phyloP scores from a whole-genome alignment of 1,140 invertebrate species.

The Psix sp. region DNA sequence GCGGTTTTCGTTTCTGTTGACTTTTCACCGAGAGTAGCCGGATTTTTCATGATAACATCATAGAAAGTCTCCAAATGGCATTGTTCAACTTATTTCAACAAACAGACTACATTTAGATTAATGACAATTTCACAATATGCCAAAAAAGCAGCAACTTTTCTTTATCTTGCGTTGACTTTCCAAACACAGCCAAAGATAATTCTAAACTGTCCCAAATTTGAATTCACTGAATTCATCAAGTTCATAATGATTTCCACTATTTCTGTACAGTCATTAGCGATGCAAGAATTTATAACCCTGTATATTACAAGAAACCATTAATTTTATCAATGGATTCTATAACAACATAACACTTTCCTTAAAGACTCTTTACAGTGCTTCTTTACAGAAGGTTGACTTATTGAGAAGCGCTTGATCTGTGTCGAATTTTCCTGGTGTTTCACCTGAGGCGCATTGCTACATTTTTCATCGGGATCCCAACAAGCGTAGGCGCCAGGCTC shows the following conservation, averaged over 20 bases:
- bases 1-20: constrained; percentile 38
- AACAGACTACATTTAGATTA: constrained; percentile 23
- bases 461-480: too few relatives aligned
- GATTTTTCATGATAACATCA: constrained; percentile 35
- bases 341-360: too few relatives aligned
- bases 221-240: not conserved
- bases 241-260: not conserved
- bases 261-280: not conserved
- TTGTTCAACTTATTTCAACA: constrained; percentile 23
- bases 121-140: constrained; percentile 33
- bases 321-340: too few relatives aligned
- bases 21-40: constrained; percentile 31
- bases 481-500: too few relatives aligned
- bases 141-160: not conserved
- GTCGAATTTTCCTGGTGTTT: too few relatives aligned
- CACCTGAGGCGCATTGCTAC: too few relatives aligned
- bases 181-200: constrained; percentile 1
- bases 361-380: too few relatives aligned
- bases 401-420: too few relatives aligned
- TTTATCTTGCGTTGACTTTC: constrained; percentile 14
- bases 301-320: too few relatives aligned
- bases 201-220: not conserved
- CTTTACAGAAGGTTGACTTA: too few relatives aligned
- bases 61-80: constrained; percentile 27
- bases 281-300: too few relatives aligned